Base-by-base conservation (phyloP, 1,140 invertebrate genomes). In the Stegodyphus mimosarum region DNA sequence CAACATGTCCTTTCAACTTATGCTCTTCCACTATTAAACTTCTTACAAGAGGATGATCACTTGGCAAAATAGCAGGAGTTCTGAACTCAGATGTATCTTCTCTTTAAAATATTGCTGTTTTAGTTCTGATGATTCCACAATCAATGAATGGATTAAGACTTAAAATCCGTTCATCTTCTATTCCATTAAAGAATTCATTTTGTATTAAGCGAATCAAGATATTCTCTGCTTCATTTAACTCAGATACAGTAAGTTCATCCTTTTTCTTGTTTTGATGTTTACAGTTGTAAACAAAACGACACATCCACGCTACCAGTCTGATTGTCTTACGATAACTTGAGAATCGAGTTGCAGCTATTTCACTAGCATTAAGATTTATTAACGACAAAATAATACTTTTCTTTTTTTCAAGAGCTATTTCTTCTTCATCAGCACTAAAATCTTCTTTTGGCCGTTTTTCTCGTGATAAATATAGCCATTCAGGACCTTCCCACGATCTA, bases 161-260 rank as follows among this genome's bases (percentile, higher is more conserved):
- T 18, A 13, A 5, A 15, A 75, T 18, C 13, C 73, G 11, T 75
- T 75, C 55, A 75, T 75, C 52, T 55, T 5, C 5, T 49, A 75
- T 49, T 75, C 73, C 73, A 6, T n/a, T 66, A 53, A 77, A 77
- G 7, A 55, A 64, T 17, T 66, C 75, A 53, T 64, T 15, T 77
- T 64, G 60, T 18, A 75, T 75, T 49, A 75, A 60, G 18, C 50
- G 50, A 49, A 75, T 6, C 6, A 75, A 50, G 73, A 49, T 60
- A 6, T 55, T 75, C 11, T 75, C 73, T 49, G 73, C 73, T 60
- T 75, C 52, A 13, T 11, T 77, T 77, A 64, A 48, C 18, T 50
- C 63, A 49, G 33, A 15, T 53, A 48, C 11, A 50, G 13, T 51
- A 66, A 74, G 55, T 6, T 77, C 63, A 66, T 33, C 55, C 49